Percentiles rank a stretch among this genome's conserved stretches.
Evolutionary conservation across 2,888 invertebrate genomes (phyloP).

Genomic region (Pherbina coryleti): DNA sequence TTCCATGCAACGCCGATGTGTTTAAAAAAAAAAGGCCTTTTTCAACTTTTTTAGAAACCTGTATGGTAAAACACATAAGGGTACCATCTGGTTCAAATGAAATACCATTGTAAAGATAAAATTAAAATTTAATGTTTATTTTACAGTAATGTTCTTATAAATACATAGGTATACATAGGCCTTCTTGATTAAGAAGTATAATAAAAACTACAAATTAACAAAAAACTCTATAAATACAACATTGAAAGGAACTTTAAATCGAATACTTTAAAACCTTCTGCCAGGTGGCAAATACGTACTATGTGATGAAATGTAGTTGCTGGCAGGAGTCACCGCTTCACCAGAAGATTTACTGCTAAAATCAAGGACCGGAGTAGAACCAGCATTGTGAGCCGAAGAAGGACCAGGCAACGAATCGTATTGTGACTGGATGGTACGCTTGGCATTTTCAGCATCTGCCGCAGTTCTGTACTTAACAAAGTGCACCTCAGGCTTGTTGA

Average conservation of each 20-base stretch:
- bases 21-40: too few species aligned
- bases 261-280: slow-evolving; percentile 53
- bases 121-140: not conserved
- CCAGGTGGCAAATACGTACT: slow-evolving; percentile 57
- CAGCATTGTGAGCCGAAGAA: slow-evolving; percentile 56
- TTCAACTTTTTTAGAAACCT: too few species aligned
- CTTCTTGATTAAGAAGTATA: not conserved
- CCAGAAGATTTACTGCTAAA: slow-evolving; percentile 53
- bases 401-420: slow-evolving; percentile 60
- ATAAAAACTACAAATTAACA: slow-evolving; percentile 18
- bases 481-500: slow-evolving; percentile 62
- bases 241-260: slow-evolving; percentile 16
- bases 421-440: slow-evolving; percentile 62
- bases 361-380: slow-evolving; percentile 58
- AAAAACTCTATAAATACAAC: slow-evolving; percentile 42
- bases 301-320: slow-evolving; percentile 45
- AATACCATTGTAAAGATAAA: too few species aligned
- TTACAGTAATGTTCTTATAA: not conserved
- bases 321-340: slow-evolving; percentile 7
- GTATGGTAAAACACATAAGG: too few species aligned
- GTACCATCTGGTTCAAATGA: too few species aligned
- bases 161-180: too few species aligned
- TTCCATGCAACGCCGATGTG: too few species aligned
- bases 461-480: slow-evolving; percentile 65
- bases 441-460: slow-evolving; percentile 64